These are phyloP conservation scores for Hyalella azteca DNA, from an alignment of 2,888 invertebrate species.

Conservation along the genomic window DNA sequence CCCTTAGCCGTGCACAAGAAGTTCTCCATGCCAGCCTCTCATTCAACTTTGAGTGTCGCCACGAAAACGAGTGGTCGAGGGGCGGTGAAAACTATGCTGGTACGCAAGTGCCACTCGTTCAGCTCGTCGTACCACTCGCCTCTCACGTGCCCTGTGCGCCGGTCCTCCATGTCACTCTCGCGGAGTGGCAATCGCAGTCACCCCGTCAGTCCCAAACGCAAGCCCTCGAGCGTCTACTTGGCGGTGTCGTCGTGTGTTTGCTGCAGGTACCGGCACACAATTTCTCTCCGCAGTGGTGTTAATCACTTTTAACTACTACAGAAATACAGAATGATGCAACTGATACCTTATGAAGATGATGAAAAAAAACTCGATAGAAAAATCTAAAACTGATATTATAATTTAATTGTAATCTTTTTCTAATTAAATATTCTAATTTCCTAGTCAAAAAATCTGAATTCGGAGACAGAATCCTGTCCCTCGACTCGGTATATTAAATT, in stretches of 20 bases:
- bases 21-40: constrained; percentile 6
- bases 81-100: not conserved
- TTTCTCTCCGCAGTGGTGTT: not conserved
- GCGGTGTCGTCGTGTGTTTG: constrained; percentile 28
- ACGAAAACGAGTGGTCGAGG: not conserved
- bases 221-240: constrained; percentile 16
- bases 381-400: too few relatives aligned
- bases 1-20: not conserved
- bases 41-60: not conserved
- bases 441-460: too few relatives aligned
- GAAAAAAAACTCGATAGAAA: too few relatives aligned
- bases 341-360: too few relatives aligned
- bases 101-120: constrained; percentile 10
- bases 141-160: not conserved
- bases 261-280: constrained; percentile 3
- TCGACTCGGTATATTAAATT: too few relatives aligned
- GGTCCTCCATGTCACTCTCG: not conserved
- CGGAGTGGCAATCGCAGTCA: constrained; percentile 8
- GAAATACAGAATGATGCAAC: too few relatives aligned
- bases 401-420: too few relatives aligned
- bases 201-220: constrained; percentile 32
- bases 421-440: too few relatives aligned
- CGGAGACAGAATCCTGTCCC: too few relatives aligned
- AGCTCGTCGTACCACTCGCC: not conserved
- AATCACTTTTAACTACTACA: too few relatives aligned